Conservation (phyloP, 2,888 invertebrate genomes). For the Lochmaea crataegi region DNA sequence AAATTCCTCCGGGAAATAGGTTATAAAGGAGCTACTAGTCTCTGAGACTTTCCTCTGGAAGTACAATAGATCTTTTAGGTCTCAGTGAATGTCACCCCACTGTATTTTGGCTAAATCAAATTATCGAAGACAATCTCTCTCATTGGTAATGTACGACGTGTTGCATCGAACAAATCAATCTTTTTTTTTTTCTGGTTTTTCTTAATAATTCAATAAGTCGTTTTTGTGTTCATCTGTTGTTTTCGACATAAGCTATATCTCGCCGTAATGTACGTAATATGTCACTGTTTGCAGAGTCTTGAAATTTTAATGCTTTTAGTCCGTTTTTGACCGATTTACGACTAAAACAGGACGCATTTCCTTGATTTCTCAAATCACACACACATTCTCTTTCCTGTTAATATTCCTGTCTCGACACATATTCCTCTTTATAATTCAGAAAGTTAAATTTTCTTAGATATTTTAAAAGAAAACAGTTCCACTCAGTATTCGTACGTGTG, state of each 20-base stretch:
- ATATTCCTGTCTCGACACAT: conserved; percentile 2
- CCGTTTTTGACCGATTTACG: not conserved
- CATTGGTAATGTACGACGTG: too few relatives aligned
- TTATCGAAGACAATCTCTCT: too few relatives aligned
- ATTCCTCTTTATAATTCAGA: not conserved
- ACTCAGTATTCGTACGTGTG: conserved; percentile 6
- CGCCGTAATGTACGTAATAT: not conserved
- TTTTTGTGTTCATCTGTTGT: conserved; percentile 3
- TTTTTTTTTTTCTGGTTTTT: not conserved
- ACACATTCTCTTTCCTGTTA: not conserved
- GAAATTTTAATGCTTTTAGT: not conserved
- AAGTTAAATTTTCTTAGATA: too few relatives aligned
- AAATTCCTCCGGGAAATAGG: too few relatives aligned
- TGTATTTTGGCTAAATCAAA: too few relatives aligned
- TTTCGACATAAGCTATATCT: not conserved
- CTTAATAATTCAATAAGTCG: not conserved
- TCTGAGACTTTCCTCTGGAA: too few relatives aligned
- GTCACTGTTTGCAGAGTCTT: not conserved
- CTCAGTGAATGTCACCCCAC: too few relatives aligned
- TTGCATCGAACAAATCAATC: not conserved
- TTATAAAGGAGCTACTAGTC: too few relatives aligned
- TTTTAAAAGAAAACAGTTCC: too few relatives aligned
- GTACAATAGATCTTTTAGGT: too few relatives aligned
- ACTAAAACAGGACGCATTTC: not conserved
- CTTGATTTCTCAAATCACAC: conserved; percentile 4